phyloP scores from a whole-genome alignment of 2,113 vertebrate species.

The Dromas ardeola region DNA sequence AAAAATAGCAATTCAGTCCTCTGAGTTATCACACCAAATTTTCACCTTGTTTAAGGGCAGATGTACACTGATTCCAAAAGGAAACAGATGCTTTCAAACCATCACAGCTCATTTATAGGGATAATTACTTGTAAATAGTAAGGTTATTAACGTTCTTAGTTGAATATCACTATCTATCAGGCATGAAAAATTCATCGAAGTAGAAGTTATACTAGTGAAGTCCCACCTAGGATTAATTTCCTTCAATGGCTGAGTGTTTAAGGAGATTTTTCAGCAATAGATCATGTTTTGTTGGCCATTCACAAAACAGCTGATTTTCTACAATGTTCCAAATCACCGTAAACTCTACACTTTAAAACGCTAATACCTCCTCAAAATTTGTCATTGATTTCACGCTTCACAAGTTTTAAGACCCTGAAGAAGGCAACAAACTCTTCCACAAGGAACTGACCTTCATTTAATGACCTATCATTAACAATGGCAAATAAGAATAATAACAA shows the following conservation, averaged over 20 bases:
- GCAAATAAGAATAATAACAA: not conserved
- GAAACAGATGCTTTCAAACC: constrained; percentile 40
- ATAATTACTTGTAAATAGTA: constrained; percentile 40
- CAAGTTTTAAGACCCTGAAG: not conserved
- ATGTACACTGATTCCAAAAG: not conserved
- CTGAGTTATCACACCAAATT: not conserved
- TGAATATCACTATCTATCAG: not conserved
- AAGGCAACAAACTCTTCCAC: not conserved
- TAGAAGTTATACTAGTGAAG: not conserved
- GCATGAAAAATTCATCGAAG: not conserved
- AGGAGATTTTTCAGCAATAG: not conserved
- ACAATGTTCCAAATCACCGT: not conserved
- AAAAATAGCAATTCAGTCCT: not conserved
- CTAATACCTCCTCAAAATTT: not conserved
- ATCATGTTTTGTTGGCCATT: not conserved
- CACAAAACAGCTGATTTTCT: not conserved
- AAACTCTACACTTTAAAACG: not conserved
- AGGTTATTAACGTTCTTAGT: not conserved
- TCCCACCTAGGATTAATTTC: not conserved
- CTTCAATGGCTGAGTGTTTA: not conserved
- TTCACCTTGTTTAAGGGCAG: constrained; percentile 32
- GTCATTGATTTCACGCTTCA: not conserved
- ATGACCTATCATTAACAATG: not conserved
- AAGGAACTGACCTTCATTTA: not conserved
- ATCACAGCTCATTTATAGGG: not conserved